Evolutionary conservation across 2,113 vertebrate species (phyloP).

Genomic region (Ancistrus triradiatus): DNA sequence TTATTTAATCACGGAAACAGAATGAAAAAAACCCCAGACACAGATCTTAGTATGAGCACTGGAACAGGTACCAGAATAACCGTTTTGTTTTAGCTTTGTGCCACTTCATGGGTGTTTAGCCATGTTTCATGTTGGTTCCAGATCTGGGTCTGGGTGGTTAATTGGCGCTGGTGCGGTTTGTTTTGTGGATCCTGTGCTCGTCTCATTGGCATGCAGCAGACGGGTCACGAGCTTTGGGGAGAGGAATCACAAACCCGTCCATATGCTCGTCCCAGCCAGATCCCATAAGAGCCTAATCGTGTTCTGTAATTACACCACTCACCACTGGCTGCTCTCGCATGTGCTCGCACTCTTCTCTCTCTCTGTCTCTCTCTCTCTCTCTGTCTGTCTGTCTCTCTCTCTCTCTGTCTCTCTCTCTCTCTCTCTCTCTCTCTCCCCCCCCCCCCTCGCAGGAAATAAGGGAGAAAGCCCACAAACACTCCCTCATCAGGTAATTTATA

Average conservation of each 20-base stretch:
- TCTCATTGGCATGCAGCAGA: constrained; percentile 98
- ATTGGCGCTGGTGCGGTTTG: constrained; percentile 99
- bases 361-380: constrained; percentile 44
- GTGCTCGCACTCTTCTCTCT: too few species aligned
- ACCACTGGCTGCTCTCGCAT: too few species aligned
- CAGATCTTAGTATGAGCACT: too few species aligned
- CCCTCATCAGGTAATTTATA: constrained; percentile 98
- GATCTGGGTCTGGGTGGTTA: constrained; percentile 91
- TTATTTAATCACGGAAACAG: too few species aligned
- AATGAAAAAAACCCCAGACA: too few species aligned
- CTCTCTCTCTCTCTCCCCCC: too few species aligned
- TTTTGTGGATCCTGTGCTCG: constrained; percentile 92
- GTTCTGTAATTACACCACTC: constrained; percentile 98
- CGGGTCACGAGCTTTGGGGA: constrained; percentile 98
- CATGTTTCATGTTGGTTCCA: constrained; percentile 54
- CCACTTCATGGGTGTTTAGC: too few species aligned
- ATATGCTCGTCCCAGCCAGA: constrained; percentile 99
- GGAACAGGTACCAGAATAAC: too few species aligned
- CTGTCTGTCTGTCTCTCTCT: constrained; percentile 14
- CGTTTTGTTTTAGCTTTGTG: too few species aligned
- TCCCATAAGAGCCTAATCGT: constrained; percentile 99
- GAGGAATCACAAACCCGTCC: constrained; percentile 95
- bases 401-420: neutral
- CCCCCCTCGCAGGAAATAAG: constrained; percentile 82
- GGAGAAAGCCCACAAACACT: constrained; percentile 87